A percentile compares a stretch with the other conserved stretches of the same genome.
Conservation (phyloP, 1,140 invertebrate genomes). For the Zophobas morio region DNA sequence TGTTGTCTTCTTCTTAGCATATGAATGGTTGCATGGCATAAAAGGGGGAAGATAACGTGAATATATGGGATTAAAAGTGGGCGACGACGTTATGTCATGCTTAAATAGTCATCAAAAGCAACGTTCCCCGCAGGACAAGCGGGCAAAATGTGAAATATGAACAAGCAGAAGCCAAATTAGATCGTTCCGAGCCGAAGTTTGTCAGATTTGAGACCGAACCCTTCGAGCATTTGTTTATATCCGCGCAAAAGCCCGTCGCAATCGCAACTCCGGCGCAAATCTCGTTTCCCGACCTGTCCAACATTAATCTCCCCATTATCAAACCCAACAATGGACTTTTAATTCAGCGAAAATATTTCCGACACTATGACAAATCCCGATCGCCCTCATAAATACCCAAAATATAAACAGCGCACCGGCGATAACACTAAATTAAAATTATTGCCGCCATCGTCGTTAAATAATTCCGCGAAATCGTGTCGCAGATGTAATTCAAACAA, state of each 20-base stretch:
- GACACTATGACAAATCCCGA: too few relatives aligned
- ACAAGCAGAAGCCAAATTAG: background rate
- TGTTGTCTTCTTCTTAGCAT: too few relatives aligned
- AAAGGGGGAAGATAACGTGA: background rate
- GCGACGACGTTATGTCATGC: slow-evolving; percentile 12
- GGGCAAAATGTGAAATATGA: slow-evolving; percentile 8
- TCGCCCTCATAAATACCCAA: background rate
- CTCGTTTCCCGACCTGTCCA: too few relatives aligned
- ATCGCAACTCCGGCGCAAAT: too few relatives aligned
- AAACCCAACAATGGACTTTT: too few relatives aligned
- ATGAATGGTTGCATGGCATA: background rate
- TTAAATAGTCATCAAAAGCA: slow-evolving; percentile 24
- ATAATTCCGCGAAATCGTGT: slow-evolving; percentile 13
- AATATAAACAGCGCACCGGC: background rate
- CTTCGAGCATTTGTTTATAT: too few relatives aligned
- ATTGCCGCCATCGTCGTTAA: background rate
- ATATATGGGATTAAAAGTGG: slow-evolving; percentile 24
- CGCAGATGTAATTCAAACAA: slow-evolving; percentile 36
- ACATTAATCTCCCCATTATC: too few relatives aligned
- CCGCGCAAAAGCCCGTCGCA: too few relatives aligned
- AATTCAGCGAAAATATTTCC: too few relatives aligned
- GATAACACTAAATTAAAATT: background rate
- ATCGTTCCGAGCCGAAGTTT: background rate
- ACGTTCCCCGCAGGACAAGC: slow-evolving; percentile 6
- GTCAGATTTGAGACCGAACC: background rate